Evolutionary conservation across 1,140 invertebrate genomes (phyloP).

Genomic region (Drosophila oshimai): DNA sequence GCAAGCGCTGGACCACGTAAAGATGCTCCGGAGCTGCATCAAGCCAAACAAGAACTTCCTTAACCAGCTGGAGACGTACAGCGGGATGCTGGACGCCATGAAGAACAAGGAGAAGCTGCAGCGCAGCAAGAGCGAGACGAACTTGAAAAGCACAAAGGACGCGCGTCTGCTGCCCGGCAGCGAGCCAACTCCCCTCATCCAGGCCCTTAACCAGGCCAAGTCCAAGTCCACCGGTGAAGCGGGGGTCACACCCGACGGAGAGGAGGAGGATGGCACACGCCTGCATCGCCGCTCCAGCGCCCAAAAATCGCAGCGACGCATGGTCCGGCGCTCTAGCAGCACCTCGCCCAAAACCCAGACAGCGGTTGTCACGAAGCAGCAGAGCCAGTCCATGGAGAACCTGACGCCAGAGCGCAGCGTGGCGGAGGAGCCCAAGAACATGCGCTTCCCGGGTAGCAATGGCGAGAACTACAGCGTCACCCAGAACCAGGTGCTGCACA

Average conservation of each 20-base stretch:
- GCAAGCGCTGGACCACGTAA: constrained; percentile 94
- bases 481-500: constrained; percentile 93
- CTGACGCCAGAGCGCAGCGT: constrained; percentile 83
- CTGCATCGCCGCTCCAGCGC: constrained; percentile 63
- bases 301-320: constrained; percentile 62
- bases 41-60: constrained; percentile 98
- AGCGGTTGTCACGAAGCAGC: constrained; percentile 77
- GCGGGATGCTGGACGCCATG: constrained; percentile 97
- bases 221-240: constrained; percentile 55
- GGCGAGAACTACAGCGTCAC: constrained; percentile 94
- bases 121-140: constrained; percentile 96
- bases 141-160: constrained; percentile 87
- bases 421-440: constrained; percentile 86
- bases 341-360: constrained; percentile 77
- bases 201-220: constrained; percentile 83
- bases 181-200: constrained; percentile 85
- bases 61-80: constrained; percentile 96
- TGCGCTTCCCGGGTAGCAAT: constrained; percentile 91
- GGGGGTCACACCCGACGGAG: constrained; percentile 16
- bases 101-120: constrained; percentile 96
- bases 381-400: constrained; percentile 85
- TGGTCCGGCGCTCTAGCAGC: constrained; percentile 79
- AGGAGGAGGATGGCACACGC: constrained; percentile 34
- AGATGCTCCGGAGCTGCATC: constrained; percentile 94
- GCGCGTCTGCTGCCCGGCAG: constrained; percentile 84